Conservation (phyloP, 53 echinoderm and acorn worm genomes). For the Glandiceps talaboti region DNA sequence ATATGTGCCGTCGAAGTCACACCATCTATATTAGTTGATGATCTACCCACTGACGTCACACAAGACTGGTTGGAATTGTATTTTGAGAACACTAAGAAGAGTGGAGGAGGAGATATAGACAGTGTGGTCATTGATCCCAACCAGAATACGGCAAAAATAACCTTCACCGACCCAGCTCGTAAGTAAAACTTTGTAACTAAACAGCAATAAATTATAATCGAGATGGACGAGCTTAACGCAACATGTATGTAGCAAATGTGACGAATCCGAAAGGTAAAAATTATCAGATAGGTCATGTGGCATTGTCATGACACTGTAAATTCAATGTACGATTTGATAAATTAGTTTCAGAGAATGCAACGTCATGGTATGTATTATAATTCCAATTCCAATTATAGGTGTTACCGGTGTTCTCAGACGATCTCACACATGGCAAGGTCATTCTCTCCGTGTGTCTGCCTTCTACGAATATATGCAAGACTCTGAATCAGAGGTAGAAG, state of each 20-base stretch:
- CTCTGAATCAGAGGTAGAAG: no score
- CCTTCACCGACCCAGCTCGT: background rate
- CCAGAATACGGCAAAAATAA: background rate
- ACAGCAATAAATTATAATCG: no score
- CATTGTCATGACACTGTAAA: no score
- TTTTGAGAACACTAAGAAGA: background rate
- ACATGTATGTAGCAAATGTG: no score
- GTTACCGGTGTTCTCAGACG: background rate
- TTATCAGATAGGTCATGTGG: no score
- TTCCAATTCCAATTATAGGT: background rate
- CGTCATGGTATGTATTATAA: no score
- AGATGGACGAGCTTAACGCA: no score
- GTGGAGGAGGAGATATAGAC: background rate
- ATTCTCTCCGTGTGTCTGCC: background rate
- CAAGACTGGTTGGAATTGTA: background rate
- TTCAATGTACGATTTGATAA: no score
- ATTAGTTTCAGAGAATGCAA: no score
- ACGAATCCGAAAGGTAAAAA: no score
- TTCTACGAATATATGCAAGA: background rate
- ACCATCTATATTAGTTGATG: background rate
- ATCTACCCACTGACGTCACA: background rate
- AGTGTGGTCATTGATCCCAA: background rate
- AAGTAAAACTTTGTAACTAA: no score
- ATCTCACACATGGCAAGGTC: background rate
- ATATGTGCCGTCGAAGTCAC: background rate